A percentile compares a stretch with the other conserved stretches of the same genome.
These are phyloP conservation scores for Pentamera pediparva DNA, from an alignment of 53 echinoderm and acorn worm species.

Conservation along the genomic window DNA sequence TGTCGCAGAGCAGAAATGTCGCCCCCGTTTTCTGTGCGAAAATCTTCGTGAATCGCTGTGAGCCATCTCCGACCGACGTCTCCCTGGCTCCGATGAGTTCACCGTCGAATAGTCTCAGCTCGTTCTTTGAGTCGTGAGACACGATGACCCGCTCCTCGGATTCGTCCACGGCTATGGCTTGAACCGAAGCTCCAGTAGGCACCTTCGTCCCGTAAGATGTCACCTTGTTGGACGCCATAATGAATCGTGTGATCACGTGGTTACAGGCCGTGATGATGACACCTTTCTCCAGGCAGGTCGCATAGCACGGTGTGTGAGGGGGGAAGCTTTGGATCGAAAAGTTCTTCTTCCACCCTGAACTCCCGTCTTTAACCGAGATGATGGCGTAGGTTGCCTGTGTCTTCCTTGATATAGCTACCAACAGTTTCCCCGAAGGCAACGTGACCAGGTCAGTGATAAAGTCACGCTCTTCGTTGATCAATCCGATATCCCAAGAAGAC, in stretches of 20 bases:
- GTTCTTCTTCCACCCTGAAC: constrained; percentile 24
- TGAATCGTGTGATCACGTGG: constrained; percentile 4
- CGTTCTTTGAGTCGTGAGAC: background rate
- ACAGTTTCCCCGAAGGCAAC: background rate
- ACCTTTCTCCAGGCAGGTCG: background rate
- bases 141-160: constrained; percentile 6
- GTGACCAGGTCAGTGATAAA: background rate
- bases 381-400: constrained; percentile 12
- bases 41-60: background rate
- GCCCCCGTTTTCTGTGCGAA: background rate
- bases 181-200: background rate
- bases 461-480: background rate
- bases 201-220: constrained; percentile 26
- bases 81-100: constrained; percentile 9
- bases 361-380: constrained; percentile 20
- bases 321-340: constrained; percentile 24
- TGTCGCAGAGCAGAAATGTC: constrained; percentile 14
- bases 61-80: background rate
- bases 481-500: constrained; percentile 12
- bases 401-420: background rate
- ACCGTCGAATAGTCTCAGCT: background rate
- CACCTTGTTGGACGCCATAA: background rate
- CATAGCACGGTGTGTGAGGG: constrained; percentile 18
- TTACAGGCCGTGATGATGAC: constrained; percentile 17
- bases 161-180: background rate